These are phyloP conservation scores for Actenoides lindsayi DNA, from an alignment of 2,113 vertebrate genomes.

Conservation along the genomic window DNA sequence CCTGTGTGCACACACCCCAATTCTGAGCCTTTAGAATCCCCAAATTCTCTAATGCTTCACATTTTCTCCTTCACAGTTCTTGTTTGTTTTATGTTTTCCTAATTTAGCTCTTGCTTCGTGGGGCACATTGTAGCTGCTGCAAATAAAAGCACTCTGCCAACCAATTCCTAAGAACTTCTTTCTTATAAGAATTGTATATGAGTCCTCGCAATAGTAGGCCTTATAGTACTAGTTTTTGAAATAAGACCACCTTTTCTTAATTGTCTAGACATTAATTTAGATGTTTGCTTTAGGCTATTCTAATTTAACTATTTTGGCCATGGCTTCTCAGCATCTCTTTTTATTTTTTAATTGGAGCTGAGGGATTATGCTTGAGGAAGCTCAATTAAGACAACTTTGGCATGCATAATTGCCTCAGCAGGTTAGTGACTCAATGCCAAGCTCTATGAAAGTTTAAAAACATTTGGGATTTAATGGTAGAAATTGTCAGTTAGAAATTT, in stretches of 20 bases:
- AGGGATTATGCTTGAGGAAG: conserved; percentile 45
- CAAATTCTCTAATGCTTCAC: background rate
- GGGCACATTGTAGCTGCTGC: background rate
- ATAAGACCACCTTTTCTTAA: conserved; percentile 14
- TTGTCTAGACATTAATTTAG: conserved; percentile 30
- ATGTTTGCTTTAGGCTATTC: conserved; percentile 48
- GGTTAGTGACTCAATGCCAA: conserved; percentile 55
- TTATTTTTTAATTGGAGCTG: conserved; percentile 65
- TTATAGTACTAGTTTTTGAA: background rate
- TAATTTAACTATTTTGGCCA: conserved; percentile 39
- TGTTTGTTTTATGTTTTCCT: background rate
- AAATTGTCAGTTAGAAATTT: background rate
- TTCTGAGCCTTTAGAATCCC: background rate
- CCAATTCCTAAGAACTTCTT: background rate
- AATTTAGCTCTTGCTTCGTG: background rate
- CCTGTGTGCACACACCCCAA: accelerated
- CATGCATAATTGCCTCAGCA: conserved; percentile 56
- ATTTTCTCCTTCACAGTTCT: background rate
- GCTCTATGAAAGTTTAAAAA: conserved; percentile 57
- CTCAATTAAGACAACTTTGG: conserved; percentile 51
- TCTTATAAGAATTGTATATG: background rate
- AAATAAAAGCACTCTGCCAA: background rate
- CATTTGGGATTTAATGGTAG: background rate
- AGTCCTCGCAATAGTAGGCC: background rate
- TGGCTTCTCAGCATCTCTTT: conserved; percentile 20